Evolutionary conservation across 2,888 invertebrate genomes (phyloP), one percentile per base, ranked within the genome.

Genomic region (Leptura quadrifasciata): DNA sequence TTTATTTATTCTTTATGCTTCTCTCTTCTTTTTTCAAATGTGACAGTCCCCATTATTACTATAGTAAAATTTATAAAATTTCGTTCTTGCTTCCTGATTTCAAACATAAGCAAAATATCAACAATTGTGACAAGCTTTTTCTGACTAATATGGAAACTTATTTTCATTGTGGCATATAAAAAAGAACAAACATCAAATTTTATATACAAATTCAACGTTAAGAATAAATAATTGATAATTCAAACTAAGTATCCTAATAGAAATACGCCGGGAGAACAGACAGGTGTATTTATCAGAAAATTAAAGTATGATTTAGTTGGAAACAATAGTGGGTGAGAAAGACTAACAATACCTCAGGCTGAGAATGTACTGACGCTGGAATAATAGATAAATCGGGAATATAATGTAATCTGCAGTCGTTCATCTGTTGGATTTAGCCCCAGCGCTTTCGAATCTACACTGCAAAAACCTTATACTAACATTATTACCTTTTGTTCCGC

Each of bases 281-380:
- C 78, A 79, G 80, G 79, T 79, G 83, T 80, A 80, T 77, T 79
- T 83, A 84, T 85, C 84, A 83, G 82, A 84, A 84, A 85, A 86
- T 86, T 85, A 85, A 85, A 86, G 85, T 85, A 84, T 84, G 85
- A 86, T 85, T 86, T 85, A 85, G 83, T 80, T 77, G 83, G 83
- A 85, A 86, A 86, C 86, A 86, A 86, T 86, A 80, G 86, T 84
- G 80, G 85, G 84, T 84, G 85, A 86, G 85, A 85, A 85, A 85
- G 86, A 85, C 85, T 83, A 85, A 86, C 85, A 86, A 86, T 86
- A 84, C 85, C 84, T 77, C 80, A 72, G 83, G 84, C 84, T 81
- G 84, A 83, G 84, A 85, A 85, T 83, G 84, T 84, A 84, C 82
- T 82, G 82, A 83, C 81, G 83, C 82, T 84, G 83, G 83, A 85